Evolutionary conservation across 2,797 vertebrate species (phyloP), one percentile per base, ranked within the genome.

Genomic region (Gymnocypris eckloni): DNA sequence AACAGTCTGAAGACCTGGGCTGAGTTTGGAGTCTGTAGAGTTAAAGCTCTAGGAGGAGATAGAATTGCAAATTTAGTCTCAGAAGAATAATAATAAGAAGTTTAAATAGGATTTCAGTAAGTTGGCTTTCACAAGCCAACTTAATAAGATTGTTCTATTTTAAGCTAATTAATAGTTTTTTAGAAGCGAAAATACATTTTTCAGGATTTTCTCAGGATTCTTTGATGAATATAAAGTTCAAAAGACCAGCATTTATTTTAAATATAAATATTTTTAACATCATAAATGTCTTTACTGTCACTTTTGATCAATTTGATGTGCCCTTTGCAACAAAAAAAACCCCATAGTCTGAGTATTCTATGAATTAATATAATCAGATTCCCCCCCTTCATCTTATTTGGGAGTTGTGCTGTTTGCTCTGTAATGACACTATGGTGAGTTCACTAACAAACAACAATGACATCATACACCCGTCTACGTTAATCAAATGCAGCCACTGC

Each of bases 401-500:
- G 8, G 22, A 64, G 43, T 16, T 39, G 28, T 18, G n/a, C 1
- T 2, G 56, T 59, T 59, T 67, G 15, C 37, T 43, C 37, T 52
- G 15, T 33, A 16, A 78, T 43, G 64, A 43, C 10, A 54, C 77
- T 67, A 76, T n/a, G 1, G 28, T 28, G 56, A 45, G 10, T 39
- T 13, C 73, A 78, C 15, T 69, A 28, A 18, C 33, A 33, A 33
- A 33, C 33, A 78, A 78, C 45, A 77, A 54, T 84, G 73, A 78
- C 75, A 78, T 70, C 83, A 85, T 79, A 45, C n/a, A n/a, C 41
- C 28, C 7, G 6, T 72, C 37, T 52, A 70, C 20, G 16, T 20
- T 33, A 67, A 67, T 66, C 61, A 77, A 69, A 77, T 66, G 61
- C 73, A 67, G 48, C 48, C 61, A 76, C 73, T 84, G 61, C 59